Base-by-base conservation (phyloP, 1,140 invertebrate species). In the Panagrolaimus sp. region DNA sequence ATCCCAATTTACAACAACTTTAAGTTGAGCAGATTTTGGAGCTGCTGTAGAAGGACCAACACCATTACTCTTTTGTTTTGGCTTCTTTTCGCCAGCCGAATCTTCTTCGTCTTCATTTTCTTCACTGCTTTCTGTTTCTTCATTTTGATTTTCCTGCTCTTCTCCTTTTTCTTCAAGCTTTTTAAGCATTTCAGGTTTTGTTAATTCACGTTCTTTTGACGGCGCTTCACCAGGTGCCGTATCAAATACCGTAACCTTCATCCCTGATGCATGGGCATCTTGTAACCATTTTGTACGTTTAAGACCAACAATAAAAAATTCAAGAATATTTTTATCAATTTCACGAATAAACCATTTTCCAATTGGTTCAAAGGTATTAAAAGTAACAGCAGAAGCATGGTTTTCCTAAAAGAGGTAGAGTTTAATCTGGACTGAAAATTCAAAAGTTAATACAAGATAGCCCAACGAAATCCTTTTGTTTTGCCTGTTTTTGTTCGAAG, bases 301-400 rank as follows among this genome's bases (percentile, higher is more conserved):
- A 0, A 57, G 5, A n/a, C 51, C 51, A 20, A 27, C 51, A 57
- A 57, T 27, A 20, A 57, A 57, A n/a, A 57, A 20, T 11, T 57
- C 51, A 57, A 57, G 27, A 16, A 57, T 57, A 27, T 57, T 57
- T 20, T 11, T 57, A 20, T 57, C 51, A 16, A 57, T 57, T 25
- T 27, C 20, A n/a, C 51, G 51, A 16, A 57, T 16, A 11, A 57
- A 20, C 51, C 51, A 57, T 57, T 57, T 57, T 57, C 51, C 51
- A 27, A 57, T 57, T 1, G 27, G 20, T 57, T 57, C 51, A 57
- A 57, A 57, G 51, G 51, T 16, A 20, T 57, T 8, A 1, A 16
- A 14, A 11, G 51, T 16, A 20, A 20, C 20, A 27, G n/a, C n/a
- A 27, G 51, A 20, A 25, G n/a, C n/a, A 27, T 57, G 51, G 1